phyloP scores from a whole-genome alignment of 2,797 vertebrate species.

The Yasuhikotakia modesta region DNA sequence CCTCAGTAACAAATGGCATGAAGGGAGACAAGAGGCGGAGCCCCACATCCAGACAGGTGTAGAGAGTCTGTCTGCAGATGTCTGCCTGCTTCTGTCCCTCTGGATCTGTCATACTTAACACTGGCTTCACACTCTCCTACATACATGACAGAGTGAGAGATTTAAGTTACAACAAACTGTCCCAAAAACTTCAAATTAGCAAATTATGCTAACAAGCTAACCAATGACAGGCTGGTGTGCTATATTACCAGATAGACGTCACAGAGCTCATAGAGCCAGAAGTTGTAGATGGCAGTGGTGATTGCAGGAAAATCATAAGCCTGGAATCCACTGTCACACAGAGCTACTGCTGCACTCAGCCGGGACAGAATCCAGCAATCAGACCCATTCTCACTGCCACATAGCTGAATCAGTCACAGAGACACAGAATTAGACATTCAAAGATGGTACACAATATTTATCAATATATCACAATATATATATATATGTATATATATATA shows the following conservation, averaged over 20 bases:
- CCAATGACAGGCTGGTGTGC: not conserved
- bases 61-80: conserved; percentile 84
- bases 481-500: too few species aligned
- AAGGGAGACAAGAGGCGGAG: conserved; percentile 86
- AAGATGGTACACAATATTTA: not conserved
- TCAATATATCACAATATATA: too few species aligned
- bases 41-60: conserved; percentile 85
- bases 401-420: conserved; percentile 70
- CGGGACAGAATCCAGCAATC: conserved; percentile 84
- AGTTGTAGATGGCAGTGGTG: conserved; percentile 82
- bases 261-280: conserved; percentile 91
- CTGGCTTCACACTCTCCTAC: conserved; percentile 82
- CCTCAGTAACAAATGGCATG: conserved; percentile 91
- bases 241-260: conserved; percentile 79
- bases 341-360: conserved; percentile 72
- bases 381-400: conserved; percentile 78
- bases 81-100: conserved; percentile 66
- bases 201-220: too few species aligned
- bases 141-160: not conserved
- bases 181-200: not conserved
- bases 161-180: not conserved
- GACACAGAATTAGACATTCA: not conserved
- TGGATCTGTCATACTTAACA: conserved; percentile 70
- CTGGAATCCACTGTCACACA: conserved; percentile 77
- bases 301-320: conserved; percentile 78